phyloP scores from a whole-genome alignment of 1,140 invertebrate species.

The Potamilus streckersoni region DNA sequence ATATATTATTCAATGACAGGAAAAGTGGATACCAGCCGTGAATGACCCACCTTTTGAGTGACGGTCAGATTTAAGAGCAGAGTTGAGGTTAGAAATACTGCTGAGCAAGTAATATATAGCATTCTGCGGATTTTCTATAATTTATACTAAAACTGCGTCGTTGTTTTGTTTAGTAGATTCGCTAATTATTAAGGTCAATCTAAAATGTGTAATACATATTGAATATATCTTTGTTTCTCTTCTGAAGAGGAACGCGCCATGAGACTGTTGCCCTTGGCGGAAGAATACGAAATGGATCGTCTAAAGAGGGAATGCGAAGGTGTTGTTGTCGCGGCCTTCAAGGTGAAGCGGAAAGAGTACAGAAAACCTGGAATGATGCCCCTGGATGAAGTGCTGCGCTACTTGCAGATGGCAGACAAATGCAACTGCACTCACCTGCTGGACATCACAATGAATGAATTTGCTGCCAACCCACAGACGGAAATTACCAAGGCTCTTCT shows the following conservation, averaged over 20 bases:
- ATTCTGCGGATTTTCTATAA: too few relatives aligned
- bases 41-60: too few relatives aligned
- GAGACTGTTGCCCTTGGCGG: slow-evolving; percentile 25
- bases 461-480: slow-evolving; percentile 22
- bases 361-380: slow-evolving; percentile 13
- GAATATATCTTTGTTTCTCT: too few relatives aligned
- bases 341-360: slow-evolving; percentile 9
- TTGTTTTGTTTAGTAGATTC: too few relatives aligned
- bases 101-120: too few relatives aligned
- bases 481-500: slow-evolving; percentile 7
- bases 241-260: slow-evolving; percentile 11
- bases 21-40: too few relatives aligned
- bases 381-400: slow-evolving; percentile 16
- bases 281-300: slow-evolving; percentile 25
- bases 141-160: too few relatives aligned
- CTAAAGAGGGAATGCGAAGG: slow-evolving; percentile 22
- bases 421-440: slow-evolving; percentile 18
- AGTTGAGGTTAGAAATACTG: too few relatives aligned
- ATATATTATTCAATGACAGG: too few relatives aligned
- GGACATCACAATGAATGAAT: slow-evolving; percentile 20
- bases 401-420: slow-evolving; percentile 26
- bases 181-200: too few relatives aligned
- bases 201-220: too few relatives aligned
- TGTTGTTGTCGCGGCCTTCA: slow-evolving; percentile 17
- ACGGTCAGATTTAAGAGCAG: too few relatives aligned